Percentiles rank a stretch among this genome's conserved stretches.
phyloP scores from a whole-genome alignment of 1,140 invertebrate genomes.

The Ostrea edulis region DNA sequence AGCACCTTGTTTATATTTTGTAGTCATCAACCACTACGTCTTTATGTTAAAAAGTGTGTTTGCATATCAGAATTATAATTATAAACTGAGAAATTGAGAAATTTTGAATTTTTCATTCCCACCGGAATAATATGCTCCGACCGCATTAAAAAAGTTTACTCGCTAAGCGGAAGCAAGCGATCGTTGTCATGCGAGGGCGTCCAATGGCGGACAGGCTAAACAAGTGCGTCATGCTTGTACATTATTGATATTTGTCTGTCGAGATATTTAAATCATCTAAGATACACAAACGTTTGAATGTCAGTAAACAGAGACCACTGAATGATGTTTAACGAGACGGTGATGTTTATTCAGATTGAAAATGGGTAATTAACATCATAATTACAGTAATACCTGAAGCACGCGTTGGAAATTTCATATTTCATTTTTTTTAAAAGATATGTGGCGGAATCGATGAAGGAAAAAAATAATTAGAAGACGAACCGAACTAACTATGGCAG shows the following conservation, averaged over 20 bases:
- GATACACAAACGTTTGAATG: background rate
- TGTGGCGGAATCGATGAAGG: background rate
- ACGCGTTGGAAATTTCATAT: background rate
- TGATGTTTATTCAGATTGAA: background rate
- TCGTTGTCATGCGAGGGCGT: conserved; percentile 33
- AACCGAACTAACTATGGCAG: background rate
- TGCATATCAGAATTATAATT: background rate
- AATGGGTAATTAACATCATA: conserved; percentile 20
- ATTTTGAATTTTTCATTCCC: too few species aligned
- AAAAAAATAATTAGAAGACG: background rate
- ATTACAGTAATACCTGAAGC: background rate
- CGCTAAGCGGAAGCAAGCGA: conserved; percentile 6
- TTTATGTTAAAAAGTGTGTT: background rate
- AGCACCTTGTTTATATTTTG: too few species aligned
- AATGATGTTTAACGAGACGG: conserved; percentile 3
- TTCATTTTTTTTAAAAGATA: background rate
- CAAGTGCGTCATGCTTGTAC: conserved; percentile 33
- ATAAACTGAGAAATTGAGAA: too few species aligned
- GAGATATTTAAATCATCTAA: conserved; percentile 3
- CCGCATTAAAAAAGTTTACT: background rate
- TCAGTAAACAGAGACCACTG: background rate
- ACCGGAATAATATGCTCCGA: background rate
- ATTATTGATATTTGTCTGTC: conserved; percentile 8
- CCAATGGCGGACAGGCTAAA: conserved; percentile 20
- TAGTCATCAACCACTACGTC: too few species aligned